Percentiles rank a stretch among this genome's conserved stretches.
Conservation (phyloP, 2,888 invertebrate species). For the Campoplex nolae region DNA sequence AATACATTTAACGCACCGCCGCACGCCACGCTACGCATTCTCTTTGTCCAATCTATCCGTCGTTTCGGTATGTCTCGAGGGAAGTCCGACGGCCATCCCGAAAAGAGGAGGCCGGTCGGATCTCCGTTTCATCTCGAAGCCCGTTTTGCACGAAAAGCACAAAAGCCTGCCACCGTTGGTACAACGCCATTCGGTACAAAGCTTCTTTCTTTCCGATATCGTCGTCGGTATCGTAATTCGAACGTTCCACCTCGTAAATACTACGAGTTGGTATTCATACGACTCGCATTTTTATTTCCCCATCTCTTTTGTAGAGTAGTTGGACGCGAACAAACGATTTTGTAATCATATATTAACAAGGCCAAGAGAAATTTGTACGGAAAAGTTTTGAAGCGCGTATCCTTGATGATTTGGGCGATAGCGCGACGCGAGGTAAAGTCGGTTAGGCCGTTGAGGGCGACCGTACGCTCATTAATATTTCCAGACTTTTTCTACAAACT, state of each 20-base stretch:
- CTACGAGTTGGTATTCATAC: neutral
- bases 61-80: neutral
- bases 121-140: neutral
- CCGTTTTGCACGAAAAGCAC: neutral
- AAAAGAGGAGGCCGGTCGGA: neutral
- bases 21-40: neutral
- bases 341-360: neutral
- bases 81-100: too few species aligned
- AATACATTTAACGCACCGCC: neutral
- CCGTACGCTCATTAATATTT: constrained; percentile 75
- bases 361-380: constrained; percentile 16
- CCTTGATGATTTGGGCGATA: constrained; percentile 28
- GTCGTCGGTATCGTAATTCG: neutral
- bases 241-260: neutral
- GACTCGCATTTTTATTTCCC: too few species aligned
- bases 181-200: too few species aligned
- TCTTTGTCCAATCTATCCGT: neutral
- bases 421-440: constrained; percentile 1
- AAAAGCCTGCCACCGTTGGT: neutral
- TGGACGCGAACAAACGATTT: neutral
- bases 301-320: too few species aligned
- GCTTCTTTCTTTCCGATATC: neutral
- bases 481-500: constrained; percentile 71
- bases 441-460: constrained; percentile 34
- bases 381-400: neutral